Evolutionary conservation across 2,888 invertebrate genomes (phyloP), one percentile per base, ranked within the genome.

Genomic region (Hirtodrosophila alboralis): DNA sequence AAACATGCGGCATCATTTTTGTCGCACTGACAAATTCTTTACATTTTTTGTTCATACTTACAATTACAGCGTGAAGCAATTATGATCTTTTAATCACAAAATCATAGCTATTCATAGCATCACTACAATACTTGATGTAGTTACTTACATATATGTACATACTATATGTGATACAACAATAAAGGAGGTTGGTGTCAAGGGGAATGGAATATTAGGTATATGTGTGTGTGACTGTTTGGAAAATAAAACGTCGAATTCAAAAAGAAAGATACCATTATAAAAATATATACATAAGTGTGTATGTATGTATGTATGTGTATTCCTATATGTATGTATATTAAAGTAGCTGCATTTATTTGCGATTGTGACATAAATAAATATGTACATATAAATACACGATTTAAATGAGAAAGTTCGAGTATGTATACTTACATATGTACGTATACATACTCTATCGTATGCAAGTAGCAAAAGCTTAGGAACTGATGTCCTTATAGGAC

Each of bases 361-460:
- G 5, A 18, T 18, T 1, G 4, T 4, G 3, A 10, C 34, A 47
- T 14, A 47, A 10, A 47, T 16, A 47, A n/a, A n/a, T 28, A 40
- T 14, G 18, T 33, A 33, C 8, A 38, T 6, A 33, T 7, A 43
- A 18, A 30, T 18, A 12, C 9, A 31, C 26, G 31, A 10, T 12
- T 54, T 18, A 26, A 6, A n/a, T 18, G 21, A 12, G 31, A 10
- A 13, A 21, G n/a, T n/a, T n/a, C n/a, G n/a, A n/a, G n/a, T n/a
- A 9, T 27, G 16, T 13, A 9, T 27, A 6, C 14, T 6, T 4
- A 27, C 9, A 16, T 14, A 28, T 21, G n/a, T 30, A 41, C 14
- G 7, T 41, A 28, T 41, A 10, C 36, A 53, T 9, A 30, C 16
- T n/a, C n/a, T n/a, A n/a, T n/a, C n/a, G n/a, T n/a, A n/a, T n/a